A percentile compares a stretch with the other conserved stretches of the same genome.
phyloP scores from a whole-genome alignment of 2,113 vertebrate genomes.

The Cynocephalus volans region DNA sequence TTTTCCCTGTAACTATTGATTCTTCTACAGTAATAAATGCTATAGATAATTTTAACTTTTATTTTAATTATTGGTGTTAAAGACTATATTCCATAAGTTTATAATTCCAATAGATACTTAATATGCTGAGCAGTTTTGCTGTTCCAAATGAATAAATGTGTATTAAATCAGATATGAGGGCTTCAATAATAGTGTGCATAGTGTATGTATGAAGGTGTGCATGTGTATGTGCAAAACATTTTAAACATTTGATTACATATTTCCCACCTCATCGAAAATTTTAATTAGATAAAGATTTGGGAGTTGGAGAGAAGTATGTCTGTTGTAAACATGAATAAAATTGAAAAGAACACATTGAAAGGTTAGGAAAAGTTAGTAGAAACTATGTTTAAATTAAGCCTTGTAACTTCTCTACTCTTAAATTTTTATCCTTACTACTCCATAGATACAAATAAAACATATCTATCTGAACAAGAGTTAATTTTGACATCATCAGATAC shows the following conservation, averaged over 20 bases:
- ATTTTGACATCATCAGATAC: neutral
- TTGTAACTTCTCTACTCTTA: neutral
- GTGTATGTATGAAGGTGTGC: neutral
- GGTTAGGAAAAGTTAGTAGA: neutral
- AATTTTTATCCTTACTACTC: neutral
- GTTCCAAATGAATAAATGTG: neutral
- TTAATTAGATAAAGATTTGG: neutral
- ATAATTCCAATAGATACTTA: neutral
- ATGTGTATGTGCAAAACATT: neutral
- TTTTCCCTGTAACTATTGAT: neutral
- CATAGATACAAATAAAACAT: neutral
- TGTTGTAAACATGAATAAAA: slow-evolving; percentile 13
- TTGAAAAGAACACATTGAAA: neutral
- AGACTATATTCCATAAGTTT: neutral
- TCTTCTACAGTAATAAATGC: neutral
- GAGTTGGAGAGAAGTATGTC: slow-evolving; percentile 18
- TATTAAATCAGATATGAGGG: neutral
- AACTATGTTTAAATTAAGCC: neutral
- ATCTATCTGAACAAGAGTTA: neutral
- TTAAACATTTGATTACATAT: neutral
- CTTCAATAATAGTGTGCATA: neutral
- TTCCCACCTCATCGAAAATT: neutral
- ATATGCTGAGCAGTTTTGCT: neutral
- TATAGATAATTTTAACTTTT: neutral
- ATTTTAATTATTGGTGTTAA: neutral